These are phyloP conservation scores for Melieria picta DNA, from an alignment of 2,888 invertebrate genomes.

Conservation along the genomic window DNA sequence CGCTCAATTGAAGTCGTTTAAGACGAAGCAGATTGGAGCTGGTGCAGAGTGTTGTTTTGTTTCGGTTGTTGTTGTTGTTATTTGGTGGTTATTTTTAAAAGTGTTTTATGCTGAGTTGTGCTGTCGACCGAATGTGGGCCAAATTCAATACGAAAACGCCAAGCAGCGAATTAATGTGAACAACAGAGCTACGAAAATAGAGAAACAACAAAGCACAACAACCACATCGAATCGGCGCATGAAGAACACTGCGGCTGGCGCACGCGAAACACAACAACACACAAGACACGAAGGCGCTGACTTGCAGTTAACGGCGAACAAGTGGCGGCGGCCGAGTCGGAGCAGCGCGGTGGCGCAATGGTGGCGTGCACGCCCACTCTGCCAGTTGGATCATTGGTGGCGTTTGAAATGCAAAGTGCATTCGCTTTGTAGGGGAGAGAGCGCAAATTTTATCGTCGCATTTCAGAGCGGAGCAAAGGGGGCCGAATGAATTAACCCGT, in stretches of 20 bases:
- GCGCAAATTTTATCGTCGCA: too few relatives aligned
- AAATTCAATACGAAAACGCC: conserved; percentile 1
- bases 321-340: background rate
- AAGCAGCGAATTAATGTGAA: background rate
- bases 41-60: background rate
- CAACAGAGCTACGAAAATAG: background rate
- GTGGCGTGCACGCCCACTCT: too few relatives aligned
- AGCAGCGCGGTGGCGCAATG: too few relatives aligned
- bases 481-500: background rate
- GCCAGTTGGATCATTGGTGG: too few relatives aligned
- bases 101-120: background rate
- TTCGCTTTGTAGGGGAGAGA: too few relatives aligned
- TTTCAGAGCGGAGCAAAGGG: background rate
- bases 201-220: background rate
- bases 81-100: background rate
- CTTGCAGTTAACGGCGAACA: background rate
- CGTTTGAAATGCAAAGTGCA: too few relatives aligned
- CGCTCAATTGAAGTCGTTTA: background rate
- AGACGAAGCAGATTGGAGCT: background rate
- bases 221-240: background rate
- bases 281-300: background rate
- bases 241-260: background rate
- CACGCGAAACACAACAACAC: background rate
- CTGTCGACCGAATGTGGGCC: conserved; percentile 7
- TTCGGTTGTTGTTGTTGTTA: too few relatives aligned